Base-by-base conservation (phyloP, 2,113 vertebrate species). In the Cebus imitator region DNA sequence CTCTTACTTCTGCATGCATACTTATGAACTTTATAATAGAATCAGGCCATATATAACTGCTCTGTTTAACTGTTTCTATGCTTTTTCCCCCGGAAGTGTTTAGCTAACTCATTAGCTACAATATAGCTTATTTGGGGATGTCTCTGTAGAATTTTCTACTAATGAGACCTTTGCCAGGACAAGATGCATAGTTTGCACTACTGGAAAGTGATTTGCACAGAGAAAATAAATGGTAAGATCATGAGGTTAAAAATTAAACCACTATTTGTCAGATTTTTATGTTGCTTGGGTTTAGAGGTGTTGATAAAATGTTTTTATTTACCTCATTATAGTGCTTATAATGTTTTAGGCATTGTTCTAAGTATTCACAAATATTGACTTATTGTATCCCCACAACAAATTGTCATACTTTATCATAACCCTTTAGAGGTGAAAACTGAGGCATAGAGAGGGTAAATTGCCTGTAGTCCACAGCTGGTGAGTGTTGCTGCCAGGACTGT, bases 11-110 rank as follows among this genome's bases (percentile, higher is more conserved):
- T 72, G 80, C 83, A 86, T 87, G 86, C 93, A 95, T 96, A 61
- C 68, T 97, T 96, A 97, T 48, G 84, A 90, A 87, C 89, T 94
- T 87, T 84, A 94, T 98, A 81, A 35, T 61, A 75, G 73, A 88
- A 94, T 91, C 70, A 83, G 32, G 78, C 40, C 76, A 91, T 85
- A 92, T 5, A 75, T 37, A 70, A 57, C 45, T 55, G 30, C 30
- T 88, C 27, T 75, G 43, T 94, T 95, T 96, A 96, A 97, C 85
- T 75, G 16, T 87, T 87, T 94, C 82, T 68, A 2, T 75, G 64
- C 43, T 84, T 72, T 52, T 52, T 9, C 43, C 32, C 23, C 17
- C 66, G 35, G 5, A 86, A 90, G 32, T 92, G 45, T 61, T 84
- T 35, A 83, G 57, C 61, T 78, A 50, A 90, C 70, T 96, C 80